phyloP scores from a whole-genome alignment of 2,113 vertebrate genomes.

The Salminus brasiliensis region DNA sequence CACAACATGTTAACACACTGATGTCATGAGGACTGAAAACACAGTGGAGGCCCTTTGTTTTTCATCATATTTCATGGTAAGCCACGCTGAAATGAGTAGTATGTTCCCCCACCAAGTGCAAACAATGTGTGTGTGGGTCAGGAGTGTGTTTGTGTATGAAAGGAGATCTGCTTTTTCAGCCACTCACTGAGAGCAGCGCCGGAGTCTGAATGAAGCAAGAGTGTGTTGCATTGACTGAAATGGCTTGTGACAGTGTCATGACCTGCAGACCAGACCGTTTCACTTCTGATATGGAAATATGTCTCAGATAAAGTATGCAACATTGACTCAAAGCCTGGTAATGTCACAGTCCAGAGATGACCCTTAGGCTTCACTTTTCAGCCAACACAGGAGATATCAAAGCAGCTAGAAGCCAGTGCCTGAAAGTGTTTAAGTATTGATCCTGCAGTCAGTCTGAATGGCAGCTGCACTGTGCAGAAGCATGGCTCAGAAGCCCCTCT shows the following conservation, averaged over 20 bases:
- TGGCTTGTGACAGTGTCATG: slow-evolving; percentile 57
- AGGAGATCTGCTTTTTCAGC: not conserved
- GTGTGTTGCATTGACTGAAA: slow-evolving; percentile 38
- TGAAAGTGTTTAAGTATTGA: slow-evolving; percentile 14
- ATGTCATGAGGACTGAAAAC: too few species aligned
- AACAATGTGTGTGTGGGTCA: too few species aligned
- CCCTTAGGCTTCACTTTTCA: not conserved
- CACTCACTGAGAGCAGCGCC: not conserved
- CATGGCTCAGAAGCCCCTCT: slow-evolving; percentile 8
- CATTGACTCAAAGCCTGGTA: slow-evolving; percentile 23
- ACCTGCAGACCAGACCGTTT: slow-evolving; percentile 49
- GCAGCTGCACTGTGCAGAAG: slow-evolving; percentile 10
- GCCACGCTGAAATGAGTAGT: too few species aligned
- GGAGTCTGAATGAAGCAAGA: not conserved
- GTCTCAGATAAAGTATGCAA: slow-evolving; percentile 61
- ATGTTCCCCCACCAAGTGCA: too few species aligned
- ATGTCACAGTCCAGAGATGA: not conserved
- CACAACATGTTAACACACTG: too few species aligned
- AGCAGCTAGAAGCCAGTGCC: not conserved
- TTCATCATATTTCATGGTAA: too few species aligned
- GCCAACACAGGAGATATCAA: not conserved
- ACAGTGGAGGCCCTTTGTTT: too few species aligned
- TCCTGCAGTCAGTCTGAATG: slow-evolving; percentile 9
- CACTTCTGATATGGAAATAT: slow-evolving; percentile 55
- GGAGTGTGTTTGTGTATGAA: too few species aligned